Percentiles rank a stretch among this genome's conserved stretches.
phyloP scores from a whole-genome alignment of 2,888 invertebrate genomes.

The Neocrepidodera transversa region DNA sequence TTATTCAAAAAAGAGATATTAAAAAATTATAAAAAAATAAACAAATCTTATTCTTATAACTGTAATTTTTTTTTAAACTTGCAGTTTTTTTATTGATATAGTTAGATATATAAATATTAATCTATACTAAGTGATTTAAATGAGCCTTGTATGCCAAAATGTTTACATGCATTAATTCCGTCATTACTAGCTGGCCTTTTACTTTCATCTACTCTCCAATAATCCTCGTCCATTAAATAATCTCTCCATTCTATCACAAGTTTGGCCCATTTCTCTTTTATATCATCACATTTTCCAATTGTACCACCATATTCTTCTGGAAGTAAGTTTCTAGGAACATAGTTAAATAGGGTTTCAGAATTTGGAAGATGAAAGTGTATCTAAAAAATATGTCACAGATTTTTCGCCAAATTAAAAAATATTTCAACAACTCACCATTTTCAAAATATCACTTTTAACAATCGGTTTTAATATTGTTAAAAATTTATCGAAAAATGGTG shows the following conservation, averaged over 20 bases:
- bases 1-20: too few relatives aligned
- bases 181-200: conserved; percentile 55
- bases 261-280: conserved; percentile 67
- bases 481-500: conserved; percentile 70
- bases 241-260: conserved; percentile 67
- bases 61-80: too few relatives aligned
- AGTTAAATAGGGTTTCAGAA: conserved; percentile 69
- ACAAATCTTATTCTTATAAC: too few relatives aligned
- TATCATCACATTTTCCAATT: conserved; percentile 66
- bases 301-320: conserved; percentile 75
- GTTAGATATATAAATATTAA: too few relatives aligned
- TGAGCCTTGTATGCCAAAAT: conserved; percentile 63
- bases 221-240: conserved; percentile 61
- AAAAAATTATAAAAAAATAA: too few relatives aligned
- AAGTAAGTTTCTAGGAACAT: conserved; percentile 69
- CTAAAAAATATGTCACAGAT: conserved; percentile 58
- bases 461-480: conserved; percentile 70
- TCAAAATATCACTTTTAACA: conserved; percentile 70
- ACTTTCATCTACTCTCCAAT: conserved; percentile 69
- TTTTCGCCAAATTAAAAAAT: too few relatives aligned
- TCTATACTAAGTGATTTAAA: conserved; percentile 67
- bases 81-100: too few relatives aligned
- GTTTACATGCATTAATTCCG: conserved; percentile 50
- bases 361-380: conserved; percentile 75
- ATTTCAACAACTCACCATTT: conserved; percentile 63